Evolutionary conservation across 2,797 vertebrate genomes (phyloP), one percentile per base, ranked within the genome.

Genomic region (Arctocebus calabarensis): DNA sequence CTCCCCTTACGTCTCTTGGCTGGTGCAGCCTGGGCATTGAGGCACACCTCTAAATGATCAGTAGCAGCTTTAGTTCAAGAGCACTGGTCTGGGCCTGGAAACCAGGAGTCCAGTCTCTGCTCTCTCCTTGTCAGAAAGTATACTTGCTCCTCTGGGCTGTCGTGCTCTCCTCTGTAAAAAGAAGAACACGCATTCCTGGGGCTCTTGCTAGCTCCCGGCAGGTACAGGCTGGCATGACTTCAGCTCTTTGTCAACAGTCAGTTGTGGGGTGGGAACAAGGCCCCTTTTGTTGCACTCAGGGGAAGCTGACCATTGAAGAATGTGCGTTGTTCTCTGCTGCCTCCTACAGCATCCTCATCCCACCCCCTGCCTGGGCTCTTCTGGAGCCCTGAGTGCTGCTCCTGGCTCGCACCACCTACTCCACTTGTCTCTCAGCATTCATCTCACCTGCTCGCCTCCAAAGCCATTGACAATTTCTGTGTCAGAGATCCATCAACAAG

Each of bases 221-320:
- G 59, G 32, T 25, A 32, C 27, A n/a, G 66, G 22, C 27, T 48
- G 4, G 34, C 37, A 40, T 25, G 37, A 11, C 55, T 93, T 66
- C 34, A 61, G 32, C 37, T 68, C 23, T 55, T 8, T 57, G 22
- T 37, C 25, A 8, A 10, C 32, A 8, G 34, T 34, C 48, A 68
- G 3, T 14, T 43, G 19, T 10, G 6, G 37, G 37, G 3, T 59
- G 32, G 14, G 0, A n/a, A 13, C 7, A 52, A 3, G 34, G 17
- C 22, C 2, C 32, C 27, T 57, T 57, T 59, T 64, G 20, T 71
- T 77, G 61, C 57, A 43, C 29, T 84, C 40, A 40, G 59, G 48
- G 57, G 45, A 79, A 5, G 27, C 5, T 73, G 84, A 40, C 16
- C 59, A 64, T 43, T 19, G 6, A 74, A 10, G 20, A 84, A 27